Conservation (phyloP, 2,797 vertebrate genomes). For the Threskiornis aethiopicus region DNA sequence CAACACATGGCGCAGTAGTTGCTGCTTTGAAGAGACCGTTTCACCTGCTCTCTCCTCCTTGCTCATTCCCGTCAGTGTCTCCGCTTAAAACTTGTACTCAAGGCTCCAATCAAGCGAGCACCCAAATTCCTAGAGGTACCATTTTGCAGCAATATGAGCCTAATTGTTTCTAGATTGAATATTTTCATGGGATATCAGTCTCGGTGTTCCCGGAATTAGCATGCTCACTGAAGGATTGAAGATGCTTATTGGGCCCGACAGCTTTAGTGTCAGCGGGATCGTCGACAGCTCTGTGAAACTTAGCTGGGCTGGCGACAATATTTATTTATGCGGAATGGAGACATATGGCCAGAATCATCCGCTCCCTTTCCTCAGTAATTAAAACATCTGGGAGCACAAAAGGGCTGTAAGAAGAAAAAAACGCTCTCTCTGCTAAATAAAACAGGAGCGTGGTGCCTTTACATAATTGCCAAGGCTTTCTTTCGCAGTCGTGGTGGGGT, state of each 20-base stretch:
- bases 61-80: fast-evolving
- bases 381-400: slow-evolving; percentile 91
- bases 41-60: neutral
- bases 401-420: slow-evolving; percentile 52
- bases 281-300: slow-evolving; percentile 73
- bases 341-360: slow-evolving; percentile 92
- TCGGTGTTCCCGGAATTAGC: slow-evolving; percentile 87
- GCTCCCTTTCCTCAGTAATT: slow-evolving; percentile 93
- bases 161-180: slow-evolving; percentile 95
- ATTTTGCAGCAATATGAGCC: slow-evolving; percentile 55
- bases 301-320: slow-evolving; percentile 55
- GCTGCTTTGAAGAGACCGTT: neutral
- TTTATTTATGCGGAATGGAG: slow-evolving; percentile 82
- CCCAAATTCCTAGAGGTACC: slow-evolving; percentile 64
- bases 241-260: slow-evolving; percentile 92
- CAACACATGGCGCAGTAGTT: neutral
- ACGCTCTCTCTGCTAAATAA: slow-evolving; percentile 58
- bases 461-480: slow-evolving; percentile 37
- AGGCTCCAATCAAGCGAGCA: slow-evolving; percentile 36
- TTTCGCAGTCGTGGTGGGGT: neutral
- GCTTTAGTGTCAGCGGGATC: slow-evolving; percentile 82
- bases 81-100: neutral
- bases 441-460: slow-evolving; percentile 42
- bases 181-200: slow-evolving; percentile 90
- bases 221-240: slow-evolving; percentile 90